A percentile compares a stretch with the other conserved stretches of the same genome.
Conservation (phyloP, 1,140 invertebrate species). For the Apocrypta bakeri region DNA sequence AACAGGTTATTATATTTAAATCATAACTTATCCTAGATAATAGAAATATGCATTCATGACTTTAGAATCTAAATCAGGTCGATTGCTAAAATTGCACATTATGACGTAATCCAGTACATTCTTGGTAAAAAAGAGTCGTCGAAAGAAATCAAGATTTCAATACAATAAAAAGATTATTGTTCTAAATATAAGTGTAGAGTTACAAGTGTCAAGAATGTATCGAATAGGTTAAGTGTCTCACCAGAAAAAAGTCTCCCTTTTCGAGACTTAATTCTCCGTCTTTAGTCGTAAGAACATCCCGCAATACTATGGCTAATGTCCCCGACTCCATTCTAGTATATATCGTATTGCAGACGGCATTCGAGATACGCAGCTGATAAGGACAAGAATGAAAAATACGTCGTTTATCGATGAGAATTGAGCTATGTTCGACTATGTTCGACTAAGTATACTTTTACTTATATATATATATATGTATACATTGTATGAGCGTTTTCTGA, state of each 20-base stretch:
- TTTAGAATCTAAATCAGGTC: background rate
- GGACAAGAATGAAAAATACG: slow-evolving; percentile 20
- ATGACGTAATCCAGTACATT: background rate
- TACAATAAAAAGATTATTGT: too few species aligned
- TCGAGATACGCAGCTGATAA: background rate
- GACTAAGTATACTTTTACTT: too few species aligned
- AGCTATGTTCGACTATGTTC: too few species aligned
- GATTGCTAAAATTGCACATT: background rate
- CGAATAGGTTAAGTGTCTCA: slow-evolving; percentile 52
- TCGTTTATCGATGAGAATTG: background rate
- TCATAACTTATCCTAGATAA: too few species aligned
- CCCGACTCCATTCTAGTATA: slow-evolving; percentile 66
- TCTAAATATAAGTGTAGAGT: background rate
- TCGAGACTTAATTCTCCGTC: slow-evolving; percentile 70
- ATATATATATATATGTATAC: too few species aligned
- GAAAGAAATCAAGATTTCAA: too few species aligned
- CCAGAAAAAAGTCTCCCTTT: slow-evolving; percentile 71
- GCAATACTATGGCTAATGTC: slow-evolving; percentile 65
- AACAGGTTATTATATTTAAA: too few species aligned
- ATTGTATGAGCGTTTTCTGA: too few species aligned
- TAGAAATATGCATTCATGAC: slow-evolving; percentile 39
- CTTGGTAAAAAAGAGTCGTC: background rate
- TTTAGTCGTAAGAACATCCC: slow-evolving; percentile 71
- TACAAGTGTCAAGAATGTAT: background rate
- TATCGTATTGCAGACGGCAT: background rate